phyloP scores from a whole-genome alignment of 2,113 vertebrate genomes.

The Merops nubicus region DNA sequence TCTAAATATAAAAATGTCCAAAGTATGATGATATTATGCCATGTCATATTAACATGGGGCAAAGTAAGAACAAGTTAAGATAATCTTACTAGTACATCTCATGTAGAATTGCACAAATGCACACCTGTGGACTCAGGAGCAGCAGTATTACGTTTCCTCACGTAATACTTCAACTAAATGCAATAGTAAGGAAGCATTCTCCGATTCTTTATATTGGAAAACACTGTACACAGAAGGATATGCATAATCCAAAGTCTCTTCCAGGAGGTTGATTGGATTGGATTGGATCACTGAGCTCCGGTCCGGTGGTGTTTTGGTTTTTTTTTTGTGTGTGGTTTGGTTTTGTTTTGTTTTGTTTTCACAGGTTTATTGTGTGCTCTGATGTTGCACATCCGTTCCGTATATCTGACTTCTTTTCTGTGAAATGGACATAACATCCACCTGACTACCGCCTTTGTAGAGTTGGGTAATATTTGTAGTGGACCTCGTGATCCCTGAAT shows the following conservation, averaged over 20 bases:
- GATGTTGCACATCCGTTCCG: not conserved
- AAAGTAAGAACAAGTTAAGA: not conserved
- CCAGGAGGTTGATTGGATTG: not conserved
- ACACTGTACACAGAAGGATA: not conserved
- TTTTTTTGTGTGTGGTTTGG: no score
- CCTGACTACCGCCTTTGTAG: not conserved
- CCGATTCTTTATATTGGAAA: not conserved
- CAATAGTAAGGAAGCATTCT: not conserved
- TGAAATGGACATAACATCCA: not conserved
- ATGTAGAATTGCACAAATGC: not conserved
- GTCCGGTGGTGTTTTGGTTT: no score
- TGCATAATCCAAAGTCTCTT: not conserved
- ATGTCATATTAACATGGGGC: not conserved
- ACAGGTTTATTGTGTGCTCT: not conserved
- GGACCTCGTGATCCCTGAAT: not conserved
- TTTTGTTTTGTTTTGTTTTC: not conserved
- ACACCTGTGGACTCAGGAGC: not conserved
- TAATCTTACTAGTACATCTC: not conserved
- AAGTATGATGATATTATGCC: not conserved
- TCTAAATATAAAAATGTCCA: not conserved
- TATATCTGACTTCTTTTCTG: not conserved
- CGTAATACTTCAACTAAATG: not conserved
- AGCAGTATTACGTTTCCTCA: not conserved
- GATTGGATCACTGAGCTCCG: not conserved
- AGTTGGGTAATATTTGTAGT: not conserved